phyloP scores from a whole-genome alignment of 2,797 vertebrate genomes.

The Rhincodon typus region DNA sequence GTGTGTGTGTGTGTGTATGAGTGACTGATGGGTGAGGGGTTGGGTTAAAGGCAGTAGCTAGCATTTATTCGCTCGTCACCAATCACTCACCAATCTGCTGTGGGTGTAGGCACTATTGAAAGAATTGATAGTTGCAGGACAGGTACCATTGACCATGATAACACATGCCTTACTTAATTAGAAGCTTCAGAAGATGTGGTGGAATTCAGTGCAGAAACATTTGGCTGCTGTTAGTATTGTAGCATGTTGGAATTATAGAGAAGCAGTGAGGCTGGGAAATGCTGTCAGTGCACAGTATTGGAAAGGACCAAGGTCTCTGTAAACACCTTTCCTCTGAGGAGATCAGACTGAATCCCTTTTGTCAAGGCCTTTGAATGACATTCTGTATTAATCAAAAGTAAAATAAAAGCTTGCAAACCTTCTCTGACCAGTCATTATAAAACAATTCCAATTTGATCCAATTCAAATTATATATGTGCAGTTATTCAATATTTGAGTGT shows the following conservation, averaged over 20 bases:
- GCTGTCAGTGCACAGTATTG: neutral
- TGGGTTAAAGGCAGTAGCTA: too few species aligned
- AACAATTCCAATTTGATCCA: slow-evolving; percentile 23
- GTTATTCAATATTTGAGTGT: slow-evolving; percentile 44
- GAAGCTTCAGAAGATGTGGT: neutral
- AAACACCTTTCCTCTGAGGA: neutral
- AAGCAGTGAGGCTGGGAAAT: neutral
- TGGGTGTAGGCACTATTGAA: neutral
- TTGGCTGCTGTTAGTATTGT: neutral
- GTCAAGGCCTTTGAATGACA: neutral
- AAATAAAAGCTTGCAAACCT: slow-evolving; percentile 33
- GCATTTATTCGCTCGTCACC: too few species aligned
- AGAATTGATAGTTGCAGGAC: neutral
- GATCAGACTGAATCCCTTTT: neutral
- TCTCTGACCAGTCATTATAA: slow-evolving; percentile 21
- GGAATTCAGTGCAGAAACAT: neutral
- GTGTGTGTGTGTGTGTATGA: neutral
- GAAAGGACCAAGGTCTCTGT: neutral
- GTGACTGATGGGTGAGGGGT: neutral
- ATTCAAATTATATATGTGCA: slow-evolving; percentile 42
- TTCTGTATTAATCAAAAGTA: slow-evolving; percentile 36
- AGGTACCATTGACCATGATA: neutral
- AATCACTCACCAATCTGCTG: neutral
- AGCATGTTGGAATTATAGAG: neutral
- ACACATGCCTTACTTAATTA: neutral